These are phyloP conservation scores for Mormyrus proboscirostris DNA, from an alignment of 2,797 vertebrate species.

Conservation along the genomic window DNA sequence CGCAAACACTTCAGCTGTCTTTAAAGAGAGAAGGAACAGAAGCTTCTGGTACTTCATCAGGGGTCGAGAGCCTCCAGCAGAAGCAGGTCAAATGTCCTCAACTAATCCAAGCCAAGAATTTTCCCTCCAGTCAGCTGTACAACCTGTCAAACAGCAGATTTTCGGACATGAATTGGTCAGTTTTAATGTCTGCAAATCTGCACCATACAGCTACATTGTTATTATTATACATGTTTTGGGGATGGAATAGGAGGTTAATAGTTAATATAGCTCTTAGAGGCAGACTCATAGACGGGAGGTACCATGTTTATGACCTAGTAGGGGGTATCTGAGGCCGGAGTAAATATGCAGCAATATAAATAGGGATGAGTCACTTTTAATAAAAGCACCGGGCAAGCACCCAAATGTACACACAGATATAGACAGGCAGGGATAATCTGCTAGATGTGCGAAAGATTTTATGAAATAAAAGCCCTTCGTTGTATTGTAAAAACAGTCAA, in stretches of 20 bases:
- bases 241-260: neutral
- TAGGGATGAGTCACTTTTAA: neutral
- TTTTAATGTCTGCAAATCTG: neutral
- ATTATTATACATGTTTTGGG: neutral
- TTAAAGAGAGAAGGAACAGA: neutral
- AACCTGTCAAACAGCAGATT: neutral
- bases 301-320: neutral
- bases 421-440: neutral
- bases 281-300: neutral
- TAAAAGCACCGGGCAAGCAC: neutral
- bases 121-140: neutral
- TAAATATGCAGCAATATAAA: constrained; percentile 2
- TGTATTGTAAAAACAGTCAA: neutral
- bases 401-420: neutral
- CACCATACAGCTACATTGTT: neutral
- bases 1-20: neutral
- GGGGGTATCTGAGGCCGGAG: neutral
- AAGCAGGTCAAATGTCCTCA: neutral
- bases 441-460: neutral
- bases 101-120: neutral
- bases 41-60: neutral
- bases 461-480: neutral
- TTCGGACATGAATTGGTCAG: neutral
- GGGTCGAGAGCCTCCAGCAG: neutral
- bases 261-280: neutral